Percentiles rank a stretch among this genome's conserved stretches.
Conservation (phyloP, 2,797 vertebrate species). For the Hephaestus fuliginosus region DNA sequence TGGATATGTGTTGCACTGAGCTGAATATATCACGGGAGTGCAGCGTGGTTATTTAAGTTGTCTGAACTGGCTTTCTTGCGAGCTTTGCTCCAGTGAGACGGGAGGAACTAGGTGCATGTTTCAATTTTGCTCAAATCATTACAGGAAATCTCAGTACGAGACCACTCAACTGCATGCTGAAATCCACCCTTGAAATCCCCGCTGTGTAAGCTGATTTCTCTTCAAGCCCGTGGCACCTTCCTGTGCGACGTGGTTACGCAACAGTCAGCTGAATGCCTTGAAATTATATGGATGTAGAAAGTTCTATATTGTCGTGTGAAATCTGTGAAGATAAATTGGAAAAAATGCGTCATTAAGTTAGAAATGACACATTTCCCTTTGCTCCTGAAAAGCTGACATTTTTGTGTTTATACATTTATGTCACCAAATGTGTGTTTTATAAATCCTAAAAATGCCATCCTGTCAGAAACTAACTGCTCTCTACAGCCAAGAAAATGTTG, state of each 20-base stretch:
- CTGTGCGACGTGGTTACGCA: constrained; percentile 36
- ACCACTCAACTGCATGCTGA: constrained; percentile 16
- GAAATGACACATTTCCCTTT: neutral
- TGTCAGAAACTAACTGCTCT: constrained; percentile 21
- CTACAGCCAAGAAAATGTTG: constrained; percentile 7
- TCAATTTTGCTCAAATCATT: constrained; percentile 3
- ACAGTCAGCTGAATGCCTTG: constrained; percentile 12
- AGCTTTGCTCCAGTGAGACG: neutral
- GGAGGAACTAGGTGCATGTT: constrained; percentile 3
- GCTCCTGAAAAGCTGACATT: constrained; percentile 1
- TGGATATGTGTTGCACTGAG: neutral
- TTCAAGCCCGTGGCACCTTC: constrained; percentile 32
- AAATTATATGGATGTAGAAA: constrained; percentile 2
- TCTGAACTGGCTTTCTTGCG: neutral
- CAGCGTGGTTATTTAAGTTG: neutral
- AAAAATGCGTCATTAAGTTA: neutral
- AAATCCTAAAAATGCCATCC: constrained; percentile 13
- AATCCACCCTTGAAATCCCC: constrained; percentile 35
- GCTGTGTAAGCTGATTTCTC: constrained; percentile 54
- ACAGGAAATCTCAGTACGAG: constrained; percentile 13
- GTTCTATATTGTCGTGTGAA: neutral
- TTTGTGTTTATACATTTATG: neutral
- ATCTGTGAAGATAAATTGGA: neutral
- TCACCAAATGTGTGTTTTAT: neutral
- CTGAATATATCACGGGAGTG: neutral